Base-by-base conservation (phyloP, 2,797 vertebrate species). In the Valencia hispanica region DNA sequence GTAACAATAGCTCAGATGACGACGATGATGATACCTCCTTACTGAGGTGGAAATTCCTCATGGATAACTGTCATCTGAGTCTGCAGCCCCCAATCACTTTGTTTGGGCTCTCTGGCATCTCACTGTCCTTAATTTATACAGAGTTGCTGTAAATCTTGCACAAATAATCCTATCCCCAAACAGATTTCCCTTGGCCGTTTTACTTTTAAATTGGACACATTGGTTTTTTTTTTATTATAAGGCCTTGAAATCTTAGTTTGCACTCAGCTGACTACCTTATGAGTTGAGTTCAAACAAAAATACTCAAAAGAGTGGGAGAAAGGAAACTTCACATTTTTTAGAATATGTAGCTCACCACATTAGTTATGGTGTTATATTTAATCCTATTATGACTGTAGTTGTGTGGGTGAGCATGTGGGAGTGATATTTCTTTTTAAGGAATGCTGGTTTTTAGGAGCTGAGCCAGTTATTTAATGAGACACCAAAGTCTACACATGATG, bases 331-430 rank as follows among this genome's bases (percentile, higher is more conserved):
- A 4, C 68, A 47, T 72, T 78, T 80, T 71, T 69, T 77, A 53
- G 79, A 77, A 66, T 63, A 71, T 71, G 48, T 78, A 73, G 48
- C 73, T 79, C 74, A 68, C 30, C 66, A 79, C 73, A 9, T 61
- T 47, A 75, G 66, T 72, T 68, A 41, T 7, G 27, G 34, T 70
- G 73, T 69, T 84, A 82, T 79, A 79, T 75, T 82, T 85, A 85
- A 82, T 81, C 72, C 74, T 80, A 75, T 71, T 72, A 48, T 74
- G 74, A 71, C 27, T 18, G 63, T 68, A 30, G 68, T 65, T 79
- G 30, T 75, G 81, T 75, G 83, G 77, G 79, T 73, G 87, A 32
- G 77, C 80, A 81, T 32, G 85, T 86, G 84, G 86, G 82, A 75
- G 77, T 51, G 77, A 34, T 71, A 81, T 81, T 59, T 7, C 8